These are phyloP conservation scores for Ochotona princeps DNA, from an alignment of 2,113 vertebrate genomes.

Conservation along the genomic window DNA sequence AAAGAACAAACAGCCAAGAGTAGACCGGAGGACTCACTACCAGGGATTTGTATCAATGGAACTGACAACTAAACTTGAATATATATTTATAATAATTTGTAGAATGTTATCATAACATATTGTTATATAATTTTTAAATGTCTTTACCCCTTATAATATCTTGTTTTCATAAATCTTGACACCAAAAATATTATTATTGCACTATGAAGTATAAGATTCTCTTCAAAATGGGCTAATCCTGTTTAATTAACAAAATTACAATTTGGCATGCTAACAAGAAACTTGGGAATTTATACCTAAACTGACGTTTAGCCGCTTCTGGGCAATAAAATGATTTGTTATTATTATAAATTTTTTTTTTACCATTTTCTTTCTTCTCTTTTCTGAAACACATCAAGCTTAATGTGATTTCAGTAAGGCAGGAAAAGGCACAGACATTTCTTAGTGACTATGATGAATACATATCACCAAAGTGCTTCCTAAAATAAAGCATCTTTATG, in stretches of 20 bases:
- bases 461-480: background rate
- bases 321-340: background rate
- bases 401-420: background rate
- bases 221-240: background rate
- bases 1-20: background rate
- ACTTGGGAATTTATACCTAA: constrained; percentile 1
- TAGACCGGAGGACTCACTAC: background rate
- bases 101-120: background rate
- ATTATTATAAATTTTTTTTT: background rate
- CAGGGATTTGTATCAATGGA: background rate
- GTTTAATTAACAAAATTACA: constrained; percentile 1
- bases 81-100: background rate
- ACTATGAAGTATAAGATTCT: background rate
- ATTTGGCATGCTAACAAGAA: background rate
- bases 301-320: background rate
- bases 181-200: background rate
- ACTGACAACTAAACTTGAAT: background rate
- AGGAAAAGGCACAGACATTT: background rate
- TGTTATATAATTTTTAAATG: background rate
- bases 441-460: background rate
- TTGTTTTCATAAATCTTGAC: background rate
- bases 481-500: constrained; percentile 37
- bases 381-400: background rate
- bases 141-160: background rate
- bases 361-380: background rate